These are phyloP conservation scores for Amphipyra tragopoginis DNA, from an alignment of 2,888 invertebrate species.

Conservation along the genomic window DNA sequence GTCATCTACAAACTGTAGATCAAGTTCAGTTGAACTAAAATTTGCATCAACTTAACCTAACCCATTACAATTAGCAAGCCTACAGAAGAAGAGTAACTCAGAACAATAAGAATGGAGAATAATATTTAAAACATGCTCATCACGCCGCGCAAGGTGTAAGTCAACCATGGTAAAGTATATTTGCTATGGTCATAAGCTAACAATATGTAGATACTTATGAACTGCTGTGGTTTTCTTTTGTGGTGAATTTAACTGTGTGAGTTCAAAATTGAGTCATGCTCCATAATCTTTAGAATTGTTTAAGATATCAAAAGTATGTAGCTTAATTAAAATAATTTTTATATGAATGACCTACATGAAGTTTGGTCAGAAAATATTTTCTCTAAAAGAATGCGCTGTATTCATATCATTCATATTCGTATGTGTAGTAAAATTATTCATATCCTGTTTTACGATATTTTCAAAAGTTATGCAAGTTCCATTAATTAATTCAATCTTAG, in stretches of 20 bases:
- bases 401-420: background rate
- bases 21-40: too few relatives aligned
- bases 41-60: too few relatives aligned
- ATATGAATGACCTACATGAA: too few relatives aligned
- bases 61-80: too few relatives aligned
- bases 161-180: conserved; percentile 1
- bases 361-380: background rate
- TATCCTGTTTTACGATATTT: conserved; percentile 5
- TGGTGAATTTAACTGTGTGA: background rate
- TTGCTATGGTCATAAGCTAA: conserved; percentile 6
- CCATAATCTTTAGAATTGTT: too few relatives aligned
- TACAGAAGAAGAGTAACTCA: too few relatives aligned
- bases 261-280: background rate
- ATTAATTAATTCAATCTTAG: background rate
- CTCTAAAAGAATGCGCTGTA: background rate
- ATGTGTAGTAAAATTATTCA: background rate
- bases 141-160: background rate
- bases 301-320: too few relatives aligned
- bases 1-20: too few relatives aligned
- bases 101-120: background rate
- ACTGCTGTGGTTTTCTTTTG: background rate
- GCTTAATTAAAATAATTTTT: too few relatives aligned
- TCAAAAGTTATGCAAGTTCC: background rate
- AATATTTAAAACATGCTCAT: background rate
- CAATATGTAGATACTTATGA: background rate